Base-by-base conservation (phyloP, 2,113 vertebrate genomes). In the Chlamydotis undulata region DNA sequence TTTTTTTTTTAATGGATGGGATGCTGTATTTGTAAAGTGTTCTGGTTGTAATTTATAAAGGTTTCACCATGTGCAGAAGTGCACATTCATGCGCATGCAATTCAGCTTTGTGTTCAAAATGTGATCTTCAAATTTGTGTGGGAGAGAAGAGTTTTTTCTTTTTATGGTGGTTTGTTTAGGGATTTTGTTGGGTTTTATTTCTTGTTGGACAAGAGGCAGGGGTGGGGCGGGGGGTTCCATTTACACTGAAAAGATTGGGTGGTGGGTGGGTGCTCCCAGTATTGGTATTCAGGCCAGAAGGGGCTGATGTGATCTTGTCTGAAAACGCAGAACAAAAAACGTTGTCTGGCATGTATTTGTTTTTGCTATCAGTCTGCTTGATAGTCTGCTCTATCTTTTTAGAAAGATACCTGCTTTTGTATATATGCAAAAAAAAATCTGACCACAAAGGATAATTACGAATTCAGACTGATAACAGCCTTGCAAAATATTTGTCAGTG, bases 401-500 rank as follows among this genome's bases (percentile, higher is more conserved):
- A 74, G 26, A 73, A 81, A 91, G 64, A 75, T 57, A 77, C 23
- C 49, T 85, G 31, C 59, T 67, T 91, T 79, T 91, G 87, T 88
- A 10, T 80, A 14, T 69, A 90, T 92, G 85, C 76, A 93, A 92
- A 94, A 87, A 21, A 47, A 80, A 29, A 43, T 56, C 52, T 81
- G 68, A 53, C 83, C 65, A 71, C 60, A 41, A 45, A 29, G 33
- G 59, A 35, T 81, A 35, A 56, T 75, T 63, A 71, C 3, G 9
- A 49, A 64, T 82, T 64, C 77, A 75, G 56, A 21, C 56, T 67
- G 77, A 64, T 92, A 96, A 71, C 64, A 64, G 24, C 52, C 29
- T 59, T 56, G 73, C 56, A 41, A 87, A 94, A 78, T 88, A 74
- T 92, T 96, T 95, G 94, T 43, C 88, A 90, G 86, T 92, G 52